Percentiles rank a stretch among this genome's conserved stretches.
Conservation (phyloP, 2,797 vertebrate species). For the Oreochromis mossambicus region DNA sequence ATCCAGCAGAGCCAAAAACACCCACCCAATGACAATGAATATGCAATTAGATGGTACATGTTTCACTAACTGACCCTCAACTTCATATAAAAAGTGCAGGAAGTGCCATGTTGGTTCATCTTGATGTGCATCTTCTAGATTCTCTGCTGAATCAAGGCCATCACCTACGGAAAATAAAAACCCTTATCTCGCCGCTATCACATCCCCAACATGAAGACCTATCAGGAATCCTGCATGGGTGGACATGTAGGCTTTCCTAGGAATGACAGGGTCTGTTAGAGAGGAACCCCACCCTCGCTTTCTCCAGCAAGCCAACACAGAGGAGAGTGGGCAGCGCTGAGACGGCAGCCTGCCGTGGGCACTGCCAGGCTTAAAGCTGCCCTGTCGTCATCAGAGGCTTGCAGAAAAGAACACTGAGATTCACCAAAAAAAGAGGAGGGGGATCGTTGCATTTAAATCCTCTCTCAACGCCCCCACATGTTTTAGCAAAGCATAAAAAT, state of each 20-base stretch:
- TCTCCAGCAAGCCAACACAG: slow-evolving; percentile 74
- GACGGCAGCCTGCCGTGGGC: slow-evolving; percentile 83
- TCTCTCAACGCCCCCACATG: slow-evolving; percentile 82
- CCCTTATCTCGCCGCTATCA: slow-evolving; percentile 46
- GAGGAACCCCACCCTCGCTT: slow-evolving; percentile 82
- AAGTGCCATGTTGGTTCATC: slow-evolving; percentile 29
- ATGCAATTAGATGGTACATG: slow-evolving; percentile 61
- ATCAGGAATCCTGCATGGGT: slow-evolving; percentile 81
- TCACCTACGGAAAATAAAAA: slow-evolving; percentile 48
- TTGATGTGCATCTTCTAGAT: slow-evolving; percentile 36
- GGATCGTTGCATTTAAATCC: slow-evolving; percentile 82
- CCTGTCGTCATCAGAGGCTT: slow-evolving; percentile 81
- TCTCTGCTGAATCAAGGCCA: slow-evolving; percentile 32
- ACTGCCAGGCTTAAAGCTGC: slow-evolving; percentile 82
- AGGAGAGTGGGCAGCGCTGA: slow-evolving; percentile 82
- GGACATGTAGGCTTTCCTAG: slow-evolving; percentile 82
- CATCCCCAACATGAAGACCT: slow-evolving; percentile 65
- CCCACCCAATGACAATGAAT: slow-evolving; percentile 68
- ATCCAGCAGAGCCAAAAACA: slow-evolving; percentile 65
- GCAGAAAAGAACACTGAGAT: slow-evolving; percentile 78
- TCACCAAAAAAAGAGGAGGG: slow-evolving; percentile 73
- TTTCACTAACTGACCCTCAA: slow-evolving; percentile 62
- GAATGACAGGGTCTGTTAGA: slow-evolving; percentile 81
- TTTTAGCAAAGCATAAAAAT: slow-evolving; percentile 85
- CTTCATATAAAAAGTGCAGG: slow-evolving; percentile 28